These are phyloP conservation scores for Scotopteryx bipunctaria DNA, from an alignment of 2,888 invertebrate genomes.

Conservation along the genomic window DNA sequence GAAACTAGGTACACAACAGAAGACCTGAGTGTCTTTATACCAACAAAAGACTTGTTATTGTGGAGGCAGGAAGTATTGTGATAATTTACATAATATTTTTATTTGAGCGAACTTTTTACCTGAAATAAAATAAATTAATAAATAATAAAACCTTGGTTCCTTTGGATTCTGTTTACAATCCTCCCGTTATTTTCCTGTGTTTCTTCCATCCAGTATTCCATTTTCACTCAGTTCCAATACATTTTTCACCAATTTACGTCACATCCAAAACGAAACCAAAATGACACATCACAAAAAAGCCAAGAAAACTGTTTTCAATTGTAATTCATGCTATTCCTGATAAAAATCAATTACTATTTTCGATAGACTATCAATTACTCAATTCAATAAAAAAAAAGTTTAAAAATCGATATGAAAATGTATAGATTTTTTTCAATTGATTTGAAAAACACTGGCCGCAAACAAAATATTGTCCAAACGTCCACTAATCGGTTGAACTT, in stretches of 20 bases:
- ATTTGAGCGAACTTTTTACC: neutral
- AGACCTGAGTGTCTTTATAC: too few relatives aligned
- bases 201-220: conserved; percentile 80
- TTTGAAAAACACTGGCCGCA: conserved; percentile 35
- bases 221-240: conserved; percentile 50
- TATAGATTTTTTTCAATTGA: conserved; percentile 26
- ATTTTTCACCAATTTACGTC: conserved; percentile 44
- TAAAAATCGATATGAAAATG: conserved; percentile 17
- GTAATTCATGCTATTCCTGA: conserved; percentile 4
- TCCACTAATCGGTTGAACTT: conserved; percentile 72
- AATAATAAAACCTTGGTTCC: conserved; percentile 62
- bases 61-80: too few relatives aligned
- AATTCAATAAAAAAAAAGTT: neutral
- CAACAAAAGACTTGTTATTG: too few relatives aligned
- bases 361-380: neutral
- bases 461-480: conserved; percentile 55
- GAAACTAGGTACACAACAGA: too few relatives aligned
- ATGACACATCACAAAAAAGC: conserved; percentile 48
- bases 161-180: conserved; percentile 48
- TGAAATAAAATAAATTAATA: neutral
- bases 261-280: conserved; percentile 50
- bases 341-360: neutral
- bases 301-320: neutral
- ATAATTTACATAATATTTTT: too few relatives aligned
- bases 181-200: conserved; percentile 58